These are phyloP conservation scores for Bursaphelenchus okinawaensis DNA, from an alignment of 2,888 invertebrate species.

Conservation along the genomic window DNA sequence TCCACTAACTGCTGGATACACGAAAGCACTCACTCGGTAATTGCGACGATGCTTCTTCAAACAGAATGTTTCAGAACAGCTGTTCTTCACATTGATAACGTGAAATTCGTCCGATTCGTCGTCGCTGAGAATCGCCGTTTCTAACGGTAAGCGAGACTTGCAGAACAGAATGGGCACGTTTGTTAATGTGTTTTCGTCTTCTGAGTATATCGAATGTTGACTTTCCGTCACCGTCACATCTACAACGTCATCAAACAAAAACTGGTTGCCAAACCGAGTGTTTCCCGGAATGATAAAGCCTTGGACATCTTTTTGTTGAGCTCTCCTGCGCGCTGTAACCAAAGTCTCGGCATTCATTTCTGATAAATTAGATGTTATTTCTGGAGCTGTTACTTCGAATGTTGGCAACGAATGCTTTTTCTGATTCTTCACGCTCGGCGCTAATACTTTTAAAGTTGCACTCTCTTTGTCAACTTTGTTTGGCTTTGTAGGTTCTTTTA, in stretches of 20 bases:
- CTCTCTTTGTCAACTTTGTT: background rate
- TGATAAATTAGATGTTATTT: background rate
- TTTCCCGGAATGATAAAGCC: background rate
- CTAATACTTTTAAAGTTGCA: background rate
- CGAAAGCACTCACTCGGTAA: conserved; percentile 29
- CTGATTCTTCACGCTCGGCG: background rate
- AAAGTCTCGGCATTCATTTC: background rate
- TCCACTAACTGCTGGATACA: conserved; percentile 23
- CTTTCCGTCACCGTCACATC: conserved; percentile 10
- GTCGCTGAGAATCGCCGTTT: conserved; percentile 45
- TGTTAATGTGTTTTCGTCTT: background rate
- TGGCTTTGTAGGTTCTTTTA: background rate
- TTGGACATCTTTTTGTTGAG: background rate
- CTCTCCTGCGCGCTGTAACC: background rate
- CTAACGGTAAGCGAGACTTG: conserved; percentile 27
- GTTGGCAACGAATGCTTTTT: background rate
- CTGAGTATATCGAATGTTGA: background rate
- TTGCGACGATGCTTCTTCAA: conserved; percentile 27
- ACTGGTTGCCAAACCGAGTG: background rate
- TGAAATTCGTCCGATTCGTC: conserved; percentile 22
- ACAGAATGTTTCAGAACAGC: conserved; percentile 24
- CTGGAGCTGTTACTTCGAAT: background rate
- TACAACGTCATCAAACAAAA: background rate
- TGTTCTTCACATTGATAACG: conserved; percentile 22
- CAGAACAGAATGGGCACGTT: conserved; percentile 26